Evolutionary conservation across 30 jellyfish, hydroid and myxozoan genomes (phyloP).

Genomic region (Aurelia aurita): DNA sequence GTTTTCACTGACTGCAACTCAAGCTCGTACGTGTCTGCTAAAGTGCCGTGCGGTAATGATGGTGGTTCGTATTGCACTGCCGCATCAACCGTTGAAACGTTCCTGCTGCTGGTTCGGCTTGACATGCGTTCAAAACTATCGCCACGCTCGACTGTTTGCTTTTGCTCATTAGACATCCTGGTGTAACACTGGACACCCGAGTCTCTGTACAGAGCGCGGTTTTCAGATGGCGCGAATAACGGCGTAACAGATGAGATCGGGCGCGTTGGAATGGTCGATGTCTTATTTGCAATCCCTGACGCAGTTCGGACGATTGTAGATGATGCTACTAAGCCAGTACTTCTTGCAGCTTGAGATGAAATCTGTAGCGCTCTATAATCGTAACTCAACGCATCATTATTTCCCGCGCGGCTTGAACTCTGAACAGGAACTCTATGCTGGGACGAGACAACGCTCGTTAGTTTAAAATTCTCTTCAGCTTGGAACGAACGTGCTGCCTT

Average conservation of each 20-base stretch:
- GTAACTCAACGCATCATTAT: too few species aligned
- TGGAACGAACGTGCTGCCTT: neutral
- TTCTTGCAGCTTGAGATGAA: too few species aligned
- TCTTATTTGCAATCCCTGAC: neutral
- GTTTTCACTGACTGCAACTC: too few species aligned
- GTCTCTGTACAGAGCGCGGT: constrained; percentile 34
- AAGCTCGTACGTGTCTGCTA: too few species aligned
- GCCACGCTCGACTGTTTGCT: constrained; percentile 47
- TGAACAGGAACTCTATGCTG: too few species aligned
- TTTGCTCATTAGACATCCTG: neutral
- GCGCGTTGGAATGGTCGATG: constrained; percentile 17
- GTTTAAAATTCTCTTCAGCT: too few species aligned
- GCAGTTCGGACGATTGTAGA: too few species aligned
- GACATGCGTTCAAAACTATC: constrained; percentile 25
- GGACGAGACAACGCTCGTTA: too few species aligned
- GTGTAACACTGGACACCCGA: constrained; percentile 50
- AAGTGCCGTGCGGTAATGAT: neutral
- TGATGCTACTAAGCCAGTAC: too few species aligned
- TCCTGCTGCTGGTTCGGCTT: neutral
- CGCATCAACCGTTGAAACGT: constrained; percentile 16
- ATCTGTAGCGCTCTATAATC: too few species aligned
- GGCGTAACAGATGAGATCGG: constrained; percentile 66
- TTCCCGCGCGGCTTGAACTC: too few species aligned
- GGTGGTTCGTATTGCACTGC: constrained; percentile 32
- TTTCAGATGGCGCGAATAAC: constrained; percentile 8